A percentile compares a stretch with the other conserved stretches of the same genome.
phyloP scores from a whole-genome alignment of 2,888 invertebrate species.

The Sarcophaga caerulescens region DNA sequence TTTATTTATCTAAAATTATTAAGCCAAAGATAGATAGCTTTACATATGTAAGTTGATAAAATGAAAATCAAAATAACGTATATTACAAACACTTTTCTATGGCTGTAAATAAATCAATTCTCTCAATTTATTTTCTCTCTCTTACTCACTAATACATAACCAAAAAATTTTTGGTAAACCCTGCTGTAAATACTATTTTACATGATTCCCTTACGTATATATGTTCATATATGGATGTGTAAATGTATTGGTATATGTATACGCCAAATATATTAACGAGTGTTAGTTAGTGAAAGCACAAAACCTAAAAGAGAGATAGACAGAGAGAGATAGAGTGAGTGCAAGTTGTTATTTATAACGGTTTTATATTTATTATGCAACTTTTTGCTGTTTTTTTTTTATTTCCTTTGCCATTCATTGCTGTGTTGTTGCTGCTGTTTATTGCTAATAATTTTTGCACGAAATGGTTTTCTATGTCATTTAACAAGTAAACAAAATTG shows the following conservation, averaged over 20 bases:
- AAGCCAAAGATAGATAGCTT: too few species aligned
- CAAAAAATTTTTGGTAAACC: too few species aligned
- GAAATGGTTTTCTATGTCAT: slow-evolving; percentile 69
- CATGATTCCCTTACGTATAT: neutral
- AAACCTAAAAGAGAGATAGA: too few species aligned
- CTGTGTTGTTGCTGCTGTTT: slow-evolving; percentile 57
- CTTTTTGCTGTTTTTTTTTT: slow-evolving; percentile 45
- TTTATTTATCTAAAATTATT: too few species aligned
- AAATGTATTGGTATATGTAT: neutral
- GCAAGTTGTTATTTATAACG: slow-evolving; percentile 35
- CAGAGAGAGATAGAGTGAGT: slow-evolving; percentile 9
- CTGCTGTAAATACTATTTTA: slow-evolving; percentile 48
- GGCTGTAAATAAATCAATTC: too few species aligned
- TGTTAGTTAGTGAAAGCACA: neutral
- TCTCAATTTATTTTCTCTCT: too few species aligned
- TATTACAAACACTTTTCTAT: too few species aligned
- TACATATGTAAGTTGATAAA: too few species aligned
- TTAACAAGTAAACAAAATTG: slow-evolving; percentile 57
- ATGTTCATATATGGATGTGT: neutral
- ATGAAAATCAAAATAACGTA: too few species aligned
- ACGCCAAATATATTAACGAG: neutral
- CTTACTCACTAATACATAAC: too few species aligned
- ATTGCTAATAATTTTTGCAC: slow-evolving; percentile 69
- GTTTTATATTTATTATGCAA: slow-evolving; percentile 65
- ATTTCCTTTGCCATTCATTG: slow-evolving; percentile 33